Evolutionary conservation across 2,797 vertebrate species (phyloP).

Genomic region (Chelmon rostratus): DNA sequence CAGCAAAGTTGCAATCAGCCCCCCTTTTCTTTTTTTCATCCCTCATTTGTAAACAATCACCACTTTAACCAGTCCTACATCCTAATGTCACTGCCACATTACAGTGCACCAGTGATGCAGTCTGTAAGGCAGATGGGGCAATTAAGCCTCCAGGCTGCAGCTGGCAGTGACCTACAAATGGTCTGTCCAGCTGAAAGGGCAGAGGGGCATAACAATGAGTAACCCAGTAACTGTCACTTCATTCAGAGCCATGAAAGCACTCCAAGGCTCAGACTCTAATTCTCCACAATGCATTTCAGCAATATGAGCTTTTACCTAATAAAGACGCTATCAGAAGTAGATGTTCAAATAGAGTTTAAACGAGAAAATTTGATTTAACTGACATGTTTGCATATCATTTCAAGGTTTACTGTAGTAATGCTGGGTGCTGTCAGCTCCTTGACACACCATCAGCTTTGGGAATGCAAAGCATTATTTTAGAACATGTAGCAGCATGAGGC

Average conservation of each 20-base stretch:
- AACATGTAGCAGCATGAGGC: slow-evolving; percentile 67
- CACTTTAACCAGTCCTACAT: background rate
- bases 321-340: background rate
- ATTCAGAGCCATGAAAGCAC: slow-evolving; percentile 27
- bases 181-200: slow-evolving; percentile 44
- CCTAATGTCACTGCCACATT: background rate
- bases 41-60: background rate
- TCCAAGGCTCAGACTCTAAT: background rate
- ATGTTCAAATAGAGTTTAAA: background rate
- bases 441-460: slow-evolving; percentile 38
- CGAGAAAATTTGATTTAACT: background rate
- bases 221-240: slow-evolving; percentile 43
- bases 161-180: slow-evolving; percentile 70
- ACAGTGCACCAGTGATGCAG: slow-evolving; percentile 19
- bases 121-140: slow-evolving; percentile 50
- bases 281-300: background rate
- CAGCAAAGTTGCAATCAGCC: background rate
- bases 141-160: slow-evolving; percentile 53
- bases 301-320: background rate
- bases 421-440: background rate
- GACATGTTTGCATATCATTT: background rate
- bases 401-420: background rate
- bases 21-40: background rate
- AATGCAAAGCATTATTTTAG: slow-evolving; percentile 60
- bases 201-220: slow-evolving; percentile 42